Evolutionary conservation across 1,140 invertebrate species (phyloP).

Genomic region (Wasmannia auropunctata): DNA sequence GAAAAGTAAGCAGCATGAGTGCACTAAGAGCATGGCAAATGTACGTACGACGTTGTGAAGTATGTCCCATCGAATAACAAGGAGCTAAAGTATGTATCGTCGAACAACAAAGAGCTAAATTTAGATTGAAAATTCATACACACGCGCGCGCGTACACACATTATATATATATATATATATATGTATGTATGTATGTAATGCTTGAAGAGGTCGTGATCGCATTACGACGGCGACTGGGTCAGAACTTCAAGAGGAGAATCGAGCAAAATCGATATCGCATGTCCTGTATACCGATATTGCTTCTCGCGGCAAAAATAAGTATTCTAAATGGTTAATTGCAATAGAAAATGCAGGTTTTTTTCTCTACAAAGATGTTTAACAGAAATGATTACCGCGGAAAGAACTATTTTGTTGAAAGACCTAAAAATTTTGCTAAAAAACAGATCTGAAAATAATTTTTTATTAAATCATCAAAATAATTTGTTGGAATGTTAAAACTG

Average conservation of each 20-base stretch:
- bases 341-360: neutral
- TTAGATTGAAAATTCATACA: constrained; percentile 39
- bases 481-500: too few relatives aligned
- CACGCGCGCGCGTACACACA: neutral
- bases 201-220: neutral
- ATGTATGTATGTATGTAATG: neutral
- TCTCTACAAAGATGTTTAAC: neutral
- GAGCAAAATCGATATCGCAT: constrained; percentile 47
- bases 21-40: neutral
- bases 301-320: constrained; percentile 41
- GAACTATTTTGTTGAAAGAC: too few relatives aligned
- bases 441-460: too few relatives aligned
- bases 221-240: constrained; percentile 13
- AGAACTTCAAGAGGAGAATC: constrained; percentile 4
- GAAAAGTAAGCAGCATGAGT: neutral
- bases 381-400: neutral
- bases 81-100: constrained; percentile 18
- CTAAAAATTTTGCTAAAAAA: too few relatives aligned
- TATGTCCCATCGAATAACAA: constrained; percentile 44
- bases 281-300: constrained; percentile 35
- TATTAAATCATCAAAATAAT: too few relatives aligned
- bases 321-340: constrained; percentile 30
- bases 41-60: constrained; percentile 15
- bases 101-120: constrained; percentile 43
- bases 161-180: neutral